Base-by-base conservation (phyloP, 2,888 invertebrate genomes). In the Tipula helvola region DNA sequence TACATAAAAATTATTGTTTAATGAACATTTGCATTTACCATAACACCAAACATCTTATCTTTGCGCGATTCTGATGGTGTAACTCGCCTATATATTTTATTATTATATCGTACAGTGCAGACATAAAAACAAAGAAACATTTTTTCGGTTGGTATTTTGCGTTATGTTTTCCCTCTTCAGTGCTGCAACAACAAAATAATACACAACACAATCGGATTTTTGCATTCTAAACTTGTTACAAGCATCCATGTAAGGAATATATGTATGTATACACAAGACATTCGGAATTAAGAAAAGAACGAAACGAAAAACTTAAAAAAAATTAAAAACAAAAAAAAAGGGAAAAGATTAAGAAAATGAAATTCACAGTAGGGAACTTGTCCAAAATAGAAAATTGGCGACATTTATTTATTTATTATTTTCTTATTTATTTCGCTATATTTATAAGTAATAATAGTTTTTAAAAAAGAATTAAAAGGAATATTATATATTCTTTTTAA, bases 341-440 rank as follows among this genome's bases (percentile, higher is more conserved):
- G 28, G 85, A 85, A 42, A 85, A 39, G 42, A 85, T 42, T 85
- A 42, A 42, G 39, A 18, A 85, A 18, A 85, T 42, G 42, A 42
- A 42, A 85, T 18, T 42, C 85, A 85, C 85, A 85, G 85, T 85
- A 85, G 85, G 85, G 85, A 85, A 85, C 85, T 85, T 85, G 85
- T 85, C 85, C 85, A 85, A 85, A 84, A 85, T 85, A 85, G 85
- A 85, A 85, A 85, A 85, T 85, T 85, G 85, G 85, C 85, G 85
- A 85, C 85, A 85, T 85, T 84, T 84, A 84, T 84, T 84, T 84
- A 84, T 84, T 84, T 84, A 84, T 41, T 39, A 39, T 84, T 84
- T 84, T 84, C 71, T 84, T 84, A 39, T 83, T 83, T 83, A 83
- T 84, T 39, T 84, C 39, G 5, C 84, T 84, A 18, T 71, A 18